phyloP scores from a whole-genome alignment of 2,888 invertebrate species.

The Cheilosia soror region DNA sequence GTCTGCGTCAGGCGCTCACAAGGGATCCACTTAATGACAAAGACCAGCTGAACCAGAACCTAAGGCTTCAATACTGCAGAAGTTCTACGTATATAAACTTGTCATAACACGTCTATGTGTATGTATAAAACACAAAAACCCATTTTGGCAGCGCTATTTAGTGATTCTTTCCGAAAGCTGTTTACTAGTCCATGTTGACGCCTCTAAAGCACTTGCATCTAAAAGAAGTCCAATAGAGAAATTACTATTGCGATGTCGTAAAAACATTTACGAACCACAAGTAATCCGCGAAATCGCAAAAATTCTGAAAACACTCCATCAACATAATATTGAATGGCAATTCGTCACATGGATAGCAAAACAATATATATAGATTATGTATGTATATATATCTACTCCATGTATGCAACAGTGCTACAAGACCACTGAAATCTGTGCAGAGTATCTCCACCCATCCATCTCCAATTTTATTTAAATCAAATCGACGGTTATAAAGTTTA shows the following conservation, averaged over 20 bases:
- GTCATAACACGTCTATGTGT: no score
- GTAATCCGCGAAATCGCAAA: constrained; percentile 28
- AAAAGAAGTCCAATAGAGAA: neutral
- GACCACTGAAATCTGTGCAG: neutral
- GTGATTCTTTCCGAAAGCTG: no score
- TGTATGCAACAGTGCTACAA: neutral
- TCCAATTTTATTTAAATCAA: constrained; percentile 47
- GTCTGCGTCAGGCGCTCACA: no score
- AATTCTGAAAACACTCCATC: constrained; percentile 36
- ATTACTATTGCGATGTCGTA: constrained; percentile 48
- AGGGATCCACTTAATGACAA: no score
- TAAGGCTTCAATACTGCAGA: no score
- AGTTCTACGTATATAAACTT: no score
- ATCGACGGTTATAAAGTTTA: constrained; percentile 21
- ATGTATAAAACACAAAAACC: no score
- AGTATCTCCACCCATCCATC: constrained; percentile 2
- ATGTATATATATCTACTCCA: neutral
- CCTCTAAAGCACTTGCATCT: neutral
- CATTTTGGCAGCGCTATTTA: no score
- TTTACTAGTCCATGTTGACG: neutral
- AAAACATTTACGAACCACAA: constrained; percentile 41
- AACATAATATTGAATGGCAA: constrained; percentile 48
- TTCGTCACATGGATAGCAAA: constrained; percentile 20
- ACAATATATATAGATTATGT: neutral
- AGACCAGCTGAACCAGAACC: no score